Conservation (phyloP, 2,113 vertebrate genomes). For the Aphyosemion australe region DNA sequence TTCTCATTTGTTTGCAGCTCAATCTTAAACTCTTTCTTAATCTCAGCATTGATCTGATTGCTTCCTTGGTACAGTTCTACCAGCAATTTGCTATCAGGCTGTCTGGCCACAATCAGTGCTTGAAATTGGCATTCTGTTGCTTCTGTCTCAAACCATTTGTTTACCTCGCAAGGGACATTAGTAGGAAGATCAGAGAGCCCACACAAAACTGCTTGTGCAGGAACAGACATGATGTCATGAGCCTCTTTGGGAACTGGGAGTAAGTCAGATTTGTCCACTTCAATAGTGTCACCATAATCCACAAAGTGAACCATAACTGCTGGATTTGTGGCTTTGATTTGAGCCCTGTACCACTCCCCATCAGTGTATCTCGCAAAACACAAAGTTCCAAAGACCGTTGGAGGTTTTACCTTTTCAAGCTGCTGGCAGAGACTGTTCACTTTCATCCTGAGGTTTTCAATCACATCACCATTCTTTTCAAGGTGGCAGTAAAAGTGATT, state of each 20-base stretch:
- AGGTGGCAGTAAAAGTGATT: constrained; percentile 89
- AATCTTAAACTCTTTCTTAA: constrained; percentile 80
- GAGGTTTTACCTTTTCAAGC: constrained; percentile 58
- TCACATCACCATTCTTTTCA: constrained; percentile 75
- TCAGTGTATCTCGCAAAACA: constrained; percentile 91
- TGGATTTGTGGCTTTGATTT: constrained; percentile 76
- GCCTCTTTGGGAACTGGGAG: constrained; percentile 86
- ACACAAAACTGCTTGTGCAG: constrained; percentile 90
- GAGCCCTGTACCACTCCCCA: constrained; percentile 88
- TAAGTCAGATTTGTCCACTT: constrained; percentile 76
- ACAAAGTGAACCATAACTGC: constrained; percentile 86
- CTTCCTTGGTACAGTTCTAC: constrained; percentile 87
- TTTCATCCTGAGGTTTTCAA: constrained; percentile 77
- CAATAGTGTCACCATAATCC: constrained; percentile 89
- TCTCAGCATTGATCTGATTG: constrained; percentile 83
- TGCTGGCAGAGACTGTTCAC: constrained; percentile 74
- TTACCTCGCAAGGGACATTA: constrained; percentile 74
- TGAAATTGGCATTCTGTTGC: constrained; percentile 78
- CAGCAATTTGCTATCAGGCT: constrained; percentile 84
- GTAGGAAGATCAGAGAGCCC: constrained; percentile 82
- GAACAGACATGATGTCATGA: constrained; percentile 83
- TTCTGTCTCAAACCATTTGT: constrained; percentile 83
- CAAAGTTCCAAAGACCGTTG: constrained; percentile 70
- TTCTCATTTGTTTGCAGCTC: constrained; percentile 34
- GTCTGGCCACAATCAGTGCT: constrained; percentile 85